Percentiles rank a stretch among this genome's conserved stretches.
These are phyloP conservation scores for Nomada hirtipes DNA, from an alignment of 2,888 invertebrate species.

Conservation along the genomic window DNA sequence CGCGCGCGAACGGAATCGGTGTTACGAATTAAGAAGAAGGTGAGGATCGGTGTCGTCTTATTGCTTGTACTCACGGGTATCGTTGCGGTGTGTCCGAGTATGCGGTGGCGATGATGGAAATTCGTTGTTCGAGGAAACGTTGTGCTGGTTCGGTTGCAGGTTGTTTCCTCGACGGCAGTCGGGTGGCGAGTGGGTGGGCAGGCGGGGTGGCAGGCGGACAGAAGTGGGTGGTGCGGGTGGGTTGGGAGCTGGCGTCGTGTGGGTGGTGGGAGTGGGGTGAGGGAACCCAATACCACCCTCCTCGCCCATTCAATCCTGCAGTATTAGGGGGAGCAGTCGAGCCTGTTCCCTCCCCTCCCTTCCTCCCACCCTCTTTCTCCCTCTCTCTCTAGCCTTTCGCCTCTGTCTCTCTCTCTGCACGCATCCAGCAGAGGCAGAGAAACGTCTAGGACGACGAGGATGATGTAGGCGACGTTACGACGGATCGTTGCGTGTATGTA, in stretches of 20 bases:
- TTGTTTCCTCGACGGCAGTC: conserved; percentile 84
- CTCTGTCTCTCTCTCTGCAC: conserved; percentile 38
- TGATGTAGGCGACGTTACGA: conserved; percentile 56
- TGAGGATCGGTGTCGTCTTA: conserved; percentile 1
- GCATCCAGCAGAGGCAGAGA: conserved; percentile 52
- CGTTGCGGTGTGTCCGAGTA: conserved; percentile 19
- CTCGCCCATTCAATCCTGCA: conserved; percentile 78
- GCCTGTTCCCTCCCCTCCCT: conserved; percentile 62
- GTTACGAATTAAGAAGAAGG: conserved; percentile 6
- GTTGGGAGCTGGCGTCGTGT: conserved; percentile 73
- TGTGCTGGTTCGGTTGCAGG: conserved; percentile 81
- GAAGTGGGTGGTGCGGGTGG: conserved; percentile 77
- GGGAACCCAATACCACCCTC: conserved; percentile 80
- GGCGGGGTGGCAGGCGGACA: conserved; percentile 82
- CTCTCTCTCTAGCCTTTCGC: background rate
- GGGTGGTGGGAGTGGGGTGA: conserved; percentile 82
- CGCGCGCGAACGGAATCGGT: conserved; percentile 2
- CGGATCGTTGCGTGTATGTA: conserved; percentile 28
- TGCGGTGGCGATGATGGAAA: conserved; percentile 62
- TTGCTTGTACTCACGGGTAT: conserved; percentile 9
- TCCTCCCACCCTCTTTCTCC: conserved; percentile 11
- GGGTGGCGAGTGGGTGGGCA: conserved; percentile 84
- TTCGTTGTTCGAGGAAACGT: conserved; percentile 77
- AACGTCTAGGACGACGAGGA: conserved; percentile 59
- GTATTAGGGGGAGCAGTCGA: conserved; percentile 76